phyloP scores from a whole-genome alignment of 1,140 invertebrate species.

The Physella acuta region DNA sequence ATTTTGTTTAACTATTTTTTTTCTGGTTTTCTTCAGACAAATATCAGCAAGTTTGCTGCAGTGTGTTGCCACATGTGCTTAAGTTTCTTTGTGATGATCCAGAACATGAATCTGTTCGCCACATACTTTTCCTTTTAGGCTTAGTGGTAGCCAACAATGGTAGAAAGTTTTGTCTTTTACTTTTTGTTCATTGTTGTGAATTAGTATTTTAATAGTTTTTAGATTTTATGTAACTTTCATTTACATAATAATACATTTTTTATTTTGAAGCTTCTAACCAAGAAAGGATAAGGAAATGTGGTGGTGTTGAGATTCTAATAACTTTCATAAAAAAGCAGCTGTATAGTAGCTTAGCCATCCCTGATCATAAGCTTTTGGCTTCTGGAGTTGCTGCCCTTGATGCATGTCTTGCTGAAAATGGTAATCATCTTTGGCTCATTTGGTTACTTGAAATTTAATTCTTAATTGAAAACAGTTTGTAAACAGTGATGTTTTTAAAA shows the following conservation, averaged over 20 bases:
- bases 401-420: conserved; percentile 25
- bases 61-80: conserved; percentile 18
- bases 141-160: conserved; percentile 28
- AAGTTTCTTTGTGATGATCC: conserved; percentile 10
- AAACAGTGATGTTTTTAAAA: too few relatives aligned
- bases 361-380: not conserved
- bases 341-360: not conserved
- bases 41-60: conserved; percentile 24
- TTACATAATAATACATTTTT: not conserved
- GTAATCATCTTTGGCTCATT: not conserved
- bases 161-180: too few relatives aligned
- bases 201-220: too few relatives aligned
- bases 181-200: too few relatives aligned
- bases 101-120: conserved; percentile 1
- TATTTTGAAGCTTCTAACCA: conserved; percentile 17
- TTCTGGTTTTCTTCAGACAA: conserved; percentile 10
- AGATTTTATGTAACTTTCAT: conserved; percentile 6
- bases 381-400: conserved; percentile 19
- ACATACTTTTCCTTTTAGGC: conserved; percentile 12
- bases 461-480: too few relatives aligned
- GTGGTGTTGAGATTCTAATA: conserved; percentile 9
- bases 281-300: conserved; percentile 21
- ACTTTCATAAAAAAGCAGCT: not conserved
- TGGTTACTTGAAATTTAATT: not conserved
- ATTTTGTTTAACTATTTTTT: not conserved